Conservation (phyloP, 1,140 invertebrate species). For the Maconellicoccus hirsutus region DNA sequence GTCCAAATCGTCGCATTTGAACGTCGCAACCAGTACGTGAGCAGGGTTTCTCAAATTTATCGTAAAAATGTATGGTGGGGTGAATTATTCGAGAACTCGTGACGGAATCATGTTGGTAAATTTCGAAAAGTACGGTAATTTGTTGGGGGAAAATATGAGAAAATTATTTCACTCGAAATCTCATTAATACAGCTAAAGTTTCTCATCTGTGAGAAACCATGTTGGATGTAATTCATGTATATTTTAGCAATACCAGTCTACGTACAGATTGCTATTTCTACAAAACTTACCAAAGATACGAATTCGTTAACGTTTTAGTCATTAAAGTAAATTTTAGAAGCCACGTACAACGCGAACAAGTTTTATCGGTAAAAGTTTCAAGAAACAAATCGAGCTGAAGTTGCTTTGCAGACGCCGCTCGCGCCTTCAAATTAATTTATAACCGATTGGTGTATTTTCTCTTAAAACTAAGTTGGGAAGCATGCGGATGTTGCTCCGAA, state of each 20-base stretch:
- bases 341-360: neutral
- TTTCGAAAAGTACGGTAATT: too few relatives aligned
- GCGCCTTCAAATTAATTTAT: neutral
- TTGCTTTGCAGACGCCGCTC: too few relatives aligned
- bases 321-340: neutral
- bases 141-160: too few relatives aligned
- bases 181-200: too few relatives aligned
- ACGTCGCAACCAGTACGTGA: neutral
- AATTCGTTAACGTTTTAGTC: neutral
- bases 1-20: neutral
- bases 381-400: neutral
- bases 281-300: too few relatives aligned
- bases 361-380: constrained; percentile 2
- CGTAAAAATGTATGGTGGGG: neutral
- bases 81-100: too few relatives aligned
- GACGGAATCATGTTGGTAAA: too few relatives aligned
- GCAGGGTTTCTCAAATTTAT: neutral
- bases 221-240: too few relatives aligned
- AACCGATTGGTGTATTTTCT: neutral
- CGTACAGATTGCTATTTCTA: too few relatives aligned
- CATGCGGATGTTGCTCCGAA: neutral
- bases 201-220: too few relatives aligned
- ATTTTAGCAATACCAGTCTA: too few relatives aligned
- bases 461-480: neutral
- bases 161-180: too few relatives aligned